Evolutionary conservation across 2,113 vertebrate species (phyloP).

Genomic region (Microtus montanus): DNA sequence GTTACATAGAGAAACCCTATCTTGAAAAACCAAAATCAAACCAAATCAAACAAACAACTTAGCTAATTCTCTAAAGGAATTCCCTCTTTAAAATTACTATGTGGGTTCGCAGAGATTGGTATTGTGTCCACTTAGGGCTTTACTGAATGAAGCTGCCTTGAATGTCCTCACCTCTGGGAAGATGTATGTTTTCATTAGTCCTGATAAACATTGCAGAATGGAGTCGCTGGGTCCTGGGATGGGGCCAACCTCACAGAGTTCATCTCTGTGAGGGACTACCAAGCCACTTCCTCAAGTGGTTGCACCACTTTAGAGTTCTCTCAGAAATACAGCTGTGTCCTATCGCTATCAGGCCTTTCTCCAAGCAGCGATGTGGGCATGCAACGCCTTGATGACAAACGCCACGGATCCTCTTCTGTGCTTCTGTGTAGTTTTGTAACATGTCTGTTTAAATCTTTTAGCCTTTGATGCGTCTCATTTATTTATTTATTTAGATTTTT

Average conservation of each 20-base stretch:
- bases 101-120: neutral
- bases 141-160: neutral
- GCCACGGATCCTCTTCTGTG: neutral
- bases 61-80: neutral
- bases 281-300: neutral
- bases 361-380: neutral
- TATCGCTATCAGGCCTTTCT: neutral
- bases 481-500: slow-evolving; percentile 4
- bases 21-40: too few species aligned
- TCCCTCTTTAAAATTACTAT: neutral
- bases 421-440: neutral
- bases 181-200: neutral
- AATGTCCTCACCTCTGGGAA: neutral
- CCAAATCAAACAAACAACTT: neutral
- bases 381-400: neutral
- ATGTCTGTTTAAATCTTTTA: neutral
- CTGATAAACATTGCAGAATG: neutral
- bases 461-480: neutral
- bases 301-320: neutral
- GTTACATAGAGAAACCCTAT: too few species aligned
- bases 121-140: neutral
- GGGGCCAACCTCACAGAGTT: neutral
- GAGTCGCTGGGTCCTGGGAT: neutral
- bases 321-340: neutral
- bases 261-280: neutral